Evolutionary conservation across 2,113 vertebrate genomes (phyloP).

Genomic region (Serinus canaria): DNA sequence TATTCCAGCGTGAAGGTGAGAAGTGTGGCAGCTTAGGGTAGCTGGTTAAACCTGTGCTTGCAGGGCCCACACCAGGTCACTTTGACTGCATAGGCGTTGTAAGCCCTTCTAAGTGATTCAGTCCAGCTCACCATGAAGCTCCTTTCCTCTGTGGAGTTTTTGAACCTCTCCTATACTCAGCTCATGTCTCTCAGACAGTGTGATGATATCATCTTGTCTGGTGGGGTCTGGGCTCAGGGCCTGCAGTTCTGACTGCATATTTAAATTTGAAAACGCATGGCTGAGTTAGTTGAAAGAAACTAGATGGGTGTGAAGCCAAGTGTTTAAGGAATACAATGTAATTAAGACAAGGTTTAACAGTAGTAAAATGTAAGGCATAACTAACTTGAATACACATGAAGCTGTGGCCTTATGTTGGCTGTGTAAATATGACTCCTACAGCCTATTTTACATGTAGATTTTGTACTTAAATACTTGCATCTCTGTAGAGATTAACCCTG

Average conservation of each 20-base stretch:
- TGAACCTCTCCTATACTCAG: neutral
- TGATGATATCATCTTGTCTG: constrained; percentile 5
- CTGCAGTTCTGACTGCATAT: neutral
- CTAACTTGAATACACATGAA: neutral
- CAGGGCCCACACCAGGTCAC: neutral
- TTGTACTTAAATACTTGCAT: neutral
- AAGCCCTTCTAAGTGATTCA: neutral
- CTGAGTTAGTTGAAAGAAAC: constrained; percentile 37
- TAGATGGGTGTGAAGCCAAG: constrained; percentile 27
- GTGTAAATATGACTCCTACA: neutral
- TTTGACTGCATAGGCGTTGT: neutral
- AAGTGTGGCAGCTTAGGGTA: neutral
- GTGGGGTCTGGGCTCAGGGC: constrained; percentile 2
- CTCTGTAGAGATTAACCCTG: neutral
- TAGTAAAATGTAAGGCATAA: constrained; percentile 16
- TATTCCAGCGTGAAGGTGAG: neutral
- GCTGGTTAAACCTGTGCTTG: neutral
- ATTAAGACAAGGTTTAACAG: constrained; percentile 46
- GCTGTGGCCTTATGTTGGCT: neutral
- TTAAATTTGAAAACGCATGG: constrained; percentile 11
- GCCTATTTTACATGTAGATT: neutral
- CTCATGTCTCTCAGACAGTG: neutral
- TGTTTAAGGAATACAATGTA: constrained; percentile 38
- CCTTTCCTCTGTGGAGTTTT: neutral
- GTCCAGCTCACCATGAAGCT: neutral